Conservation (phyloP, 2,113 vertebrate species). For the Dunckerocampus dactyliophorus region DNA sequence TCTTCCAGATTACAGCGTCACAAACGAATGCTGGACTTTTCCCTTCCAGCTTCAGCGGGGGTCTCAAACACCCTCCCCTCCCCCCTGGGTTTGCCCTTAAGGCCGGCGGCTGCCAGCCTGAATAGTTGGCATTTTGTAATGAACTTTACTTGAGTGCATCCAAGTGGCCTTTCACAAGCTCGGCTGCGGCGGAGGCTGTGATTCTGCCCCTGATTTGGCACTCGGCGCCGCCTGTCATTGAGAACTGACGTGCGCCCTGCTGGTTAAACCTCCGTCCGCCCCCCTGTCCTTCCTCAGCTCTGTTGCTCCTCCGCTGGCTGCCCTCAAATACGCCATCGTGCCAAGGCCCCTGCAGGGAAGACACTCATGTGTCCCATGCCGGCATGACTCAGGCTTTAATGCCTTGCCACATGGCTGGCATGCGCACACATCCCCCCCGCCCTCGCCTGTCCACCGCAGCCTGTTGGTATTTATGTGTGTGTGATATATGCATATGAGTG, state of each 20-base stretch:
- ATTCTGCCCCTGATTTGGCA: constrained; percentile 12
- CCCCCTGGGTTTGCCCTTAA: constrained; percentile 12
- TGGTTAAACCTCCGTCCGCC: constrained; percentile 10
- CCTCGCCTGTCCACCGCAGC: constrained; percentile 3
- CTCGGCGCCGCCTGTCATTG: constrained; percentile 21
- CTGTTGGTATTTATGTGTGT: constrained; percentile 26
- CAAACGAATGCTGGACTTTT: constrained; percentile 20
- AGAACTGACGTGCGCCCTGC: constrained; percentile 29
- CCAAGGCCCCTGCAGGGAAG: constrained; percentile 40
- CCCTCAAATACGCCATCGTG: constrained; percentile 39
- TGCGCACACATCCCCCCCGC: constrained; percentile 16
- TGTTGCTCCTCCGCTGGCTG: constrained; percentile 42
- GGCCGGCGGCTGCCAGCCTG: constrained; percentile 20
- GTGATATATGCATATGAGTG: constrained; percentile 18
- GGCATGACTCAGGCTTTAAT: constrained; percentile 66
- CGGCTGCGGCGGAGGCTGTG: constrained; percentile 8
- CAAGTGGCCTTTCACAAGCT: constrained; percentile 21
- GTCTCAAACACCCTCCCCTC: constrained; percentile 6
- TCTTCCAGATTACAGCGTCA: constrained; percentile 15
- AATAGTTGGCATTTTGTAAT: constrained; percentile 39
- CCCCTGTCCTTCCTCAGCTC: too few species aligned
- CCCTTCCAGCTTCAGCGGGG: not conserved
- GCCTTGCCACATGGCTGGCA: constrained; percentile 55
- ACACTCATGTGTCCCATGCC: constrained; percentile 45
- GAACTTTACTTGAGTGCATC: constrained; percentile 29